phyloP scores from a whole-genome alignment of 2,888 invertebrate species.

The Cremastobaeus sp. region DNA sequence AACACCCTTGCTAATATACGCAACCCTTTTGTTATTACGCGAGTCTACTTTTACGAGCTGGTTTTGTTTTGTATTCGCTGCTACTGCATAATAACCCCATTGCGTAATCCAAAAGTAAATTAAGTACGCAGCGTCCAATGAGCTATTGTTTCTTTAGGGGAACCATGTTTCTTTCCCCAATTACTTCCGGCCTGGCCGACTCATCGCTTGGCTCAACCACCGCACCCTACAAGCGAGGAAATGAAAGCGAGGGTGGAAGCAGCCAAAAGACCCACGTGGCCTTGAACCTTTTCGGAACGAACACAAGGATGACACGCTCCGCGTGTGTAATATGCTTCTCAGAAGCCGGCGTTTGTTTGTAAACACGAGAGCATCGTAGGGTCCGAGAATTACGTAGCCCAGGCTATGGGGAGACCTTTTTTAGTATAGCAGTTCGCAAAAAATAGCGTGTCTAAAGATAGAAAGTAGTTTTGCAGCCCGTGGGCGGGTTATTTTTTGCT shows the following conservation, averaged over 20 bases:
- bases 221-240: slow-evolving; percentile 18
- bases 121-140: slow-evolving; percentile 23
- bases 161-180: background rate
- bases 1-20: slow-evolving; percentile 4
- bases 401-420: no score
- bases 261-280: slow-evolving; percentile 35
- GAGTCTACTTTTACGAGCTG: slow-evolving; percentile 7
- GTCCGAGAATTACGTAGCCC: no score
- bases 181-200: slow-evolving; percentile 33
- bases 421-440: no score
- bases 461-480: no score
- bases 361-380: no score
- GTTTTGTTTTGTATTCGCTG: slow-evolving; percentile 31
- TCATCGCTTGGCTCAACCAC: slow-evolving; percentile 23
- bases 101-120: slow-evolving; percentile 27
- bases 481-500: no score
- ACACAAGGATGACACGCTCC: background rate
- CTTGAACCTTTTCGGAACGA: slow-evolving; percentile 28
- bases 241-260: slow-evolving; percentile 30
- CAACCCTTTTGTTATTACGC: slow-evolving; percentile 14
- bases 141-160: no score
- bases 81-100: slow-evolving; percentile 24
- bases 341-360: slow-evolving; percentile 17
- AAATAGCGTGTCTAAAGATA: no score
- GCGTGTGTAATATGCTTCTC: slow-evolving; percentile 9